These are phyloP conservation scores for Isurus oxyrinchus DNA, from an alignment of 2,113 vertebrate species.

Conservation along the genomic window DNA sequence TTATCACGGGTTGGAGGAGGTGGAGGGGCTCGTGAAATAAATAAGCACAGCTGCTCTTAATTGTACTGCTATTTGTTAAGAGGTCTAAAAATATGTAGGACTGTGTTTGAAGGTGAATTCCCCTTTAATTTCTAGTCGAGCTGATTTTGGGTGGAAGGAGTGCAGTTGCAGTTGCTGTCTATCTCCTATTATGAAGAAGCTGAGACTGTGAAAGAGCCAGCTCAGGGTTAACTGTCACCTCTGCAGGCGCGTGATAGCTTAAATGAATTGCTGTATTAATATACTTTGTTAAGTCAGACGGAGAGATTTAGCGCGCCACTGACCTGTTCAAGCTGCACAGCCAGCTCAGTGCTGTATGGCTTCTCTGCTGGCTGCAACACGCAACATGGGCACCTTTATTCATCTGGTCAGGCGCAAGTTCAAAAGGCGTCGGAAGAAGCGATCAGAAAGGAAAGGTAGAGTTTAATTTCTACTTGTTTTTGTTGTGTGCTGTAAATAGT, in stretches of 20 bases:
- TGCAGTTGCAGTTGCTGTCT: background rate
- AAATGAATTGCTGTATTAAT: background rate
- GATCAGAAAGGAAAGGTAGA: slow-evolving; percentile 72
- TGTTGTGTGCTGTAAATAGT: background rate
- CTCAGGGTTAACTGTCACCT: slow-evolving; percentile 29
- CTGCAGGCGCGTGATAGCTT: slow-evolving; percentile 7
- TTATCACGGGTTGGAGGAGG: background rate
- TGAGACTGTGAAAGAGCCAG: background rate
- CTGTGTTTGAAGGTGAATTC: background rate
- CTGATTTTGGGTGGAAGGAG: background rate
- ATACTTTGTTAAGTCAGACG: slow-evolving; percentile 11
- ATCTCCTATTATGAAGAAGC: background rate
- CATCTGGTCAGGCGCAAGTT: slow-evolving; percentile 50
- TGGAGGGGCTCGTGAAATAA: background rate
- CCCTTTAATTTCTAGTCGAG: background rate
- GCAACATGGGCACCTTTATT: slow-evolving; percentile 54
- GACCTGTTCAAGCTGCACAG: background rate
- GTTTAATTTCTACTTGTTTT: background rate
- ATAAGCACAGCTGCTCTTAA: background rate
- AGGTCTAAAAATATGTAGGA: background rate
- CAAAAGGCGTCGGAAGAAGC: slow-evolving; percentile 68
- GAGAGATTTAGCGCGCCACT: slow-evolving; percentile 27
- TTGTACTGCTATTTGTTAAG: background rate
- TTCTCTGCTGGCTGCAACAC: slow-evolving; percentile 45
- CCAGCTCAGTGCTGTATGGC: slow-evolving; percentile 50